Percentiles rank a stretch among this genome's conserved stretches.
phyloP scores from a whole-genome alignment of 2,113 vertebrate genomes.

The Murina feae region DNA sequence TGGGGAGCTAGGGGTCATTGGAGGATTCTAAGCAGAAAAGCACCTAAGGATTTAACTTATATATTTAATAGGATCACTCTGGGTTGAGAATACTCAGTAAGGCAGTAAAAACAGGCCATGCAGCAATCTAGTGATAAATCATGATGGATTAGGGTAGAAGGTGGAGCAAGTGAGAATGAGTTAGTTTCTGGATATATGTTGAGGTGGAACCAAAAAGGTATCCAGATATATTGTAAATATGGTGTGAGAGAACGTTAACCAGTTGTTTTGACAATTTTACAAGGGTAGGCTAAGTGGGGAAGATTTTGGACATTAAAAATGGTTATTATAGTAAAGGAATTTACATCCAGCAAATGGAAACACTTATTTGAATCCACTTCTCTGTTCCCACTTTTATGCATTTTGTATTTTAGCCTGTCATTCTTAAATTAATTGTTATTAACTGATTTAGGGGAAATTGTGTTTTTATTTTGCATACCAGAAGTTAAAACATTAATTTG shows the following conservation, averaged over 20 bases:
- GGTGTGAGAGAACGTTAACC: not conserved
- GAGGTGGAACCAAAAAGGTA: not conserved
- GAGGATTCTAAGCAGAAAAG: not conserved
- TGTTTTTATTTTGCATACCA: not conserved
- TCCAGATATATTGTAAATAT: not conserved
- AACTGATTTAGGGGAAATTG: not conserved
- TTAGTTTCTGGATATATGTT: not conserved
- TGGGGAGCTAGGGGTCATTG: not conserved
- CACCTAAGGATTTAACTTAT: not conserved
- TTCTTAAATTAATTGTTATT: not conserved
- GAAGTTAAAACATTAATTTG: conserved; percentile 23
- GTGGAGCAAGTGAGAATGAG: not conserved
- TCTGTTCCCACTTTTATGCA: not conserved
- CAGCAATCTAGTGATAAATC: not conserved
- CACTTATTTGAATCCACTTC: not conserved
- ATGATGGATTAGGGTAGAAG: not conserved
- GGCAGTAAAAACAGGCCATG: not conserved
- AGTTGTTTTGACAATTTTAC: not conserved
- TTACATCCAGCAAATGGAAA: not conserved
- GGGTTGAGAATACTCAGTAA: not conserved
- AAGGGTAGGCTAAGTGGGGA: not conserved
- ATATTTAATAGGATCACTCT: not conserved
- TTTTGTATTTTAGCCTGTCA: not conserved
- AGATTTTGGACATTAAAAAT: not conserved
- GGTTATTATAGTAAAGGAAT: not conserved